phyloP scores from a whole-genome alignment of 2,888 invertebrate species.

The Cryptus viduatorius region DNA sequence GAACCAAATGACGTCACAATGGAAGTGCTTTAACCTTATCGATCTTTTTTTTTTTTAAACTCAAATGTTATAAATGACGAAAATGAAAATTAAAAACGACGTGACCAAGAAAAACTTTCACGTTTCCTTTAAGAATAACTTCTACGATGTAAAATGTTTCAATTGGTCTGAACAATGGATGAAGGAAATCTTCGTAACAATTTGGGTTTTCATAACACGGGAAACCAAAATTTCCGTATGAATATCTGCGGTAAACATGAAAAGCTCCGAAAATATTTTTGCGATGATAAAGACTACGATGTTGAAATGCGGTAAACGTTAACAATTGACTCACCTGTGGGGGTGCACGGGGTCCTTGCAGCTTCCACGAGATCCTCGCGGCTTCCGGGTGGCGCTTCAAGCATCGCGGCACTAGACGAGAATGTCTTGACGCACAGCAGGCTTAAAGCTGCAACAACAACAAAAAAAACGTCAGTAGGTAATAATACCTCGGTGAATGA shows the following conservation, averaged over 20 bases:
- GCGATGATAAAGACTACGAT: neutral
- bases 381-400: slow-evolving; percentile 83
- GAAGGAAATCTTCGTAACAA: too few species aligned
- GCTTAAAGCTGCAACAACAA: slow-evolving; percentile 79
- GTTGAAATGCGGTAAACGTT: neutral
- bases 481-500: slow-evolving; percentile 4
- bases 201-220: neutral
- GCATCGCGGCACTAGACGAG: slow-evolving; percentile 79
- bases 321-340: slow-evolving; percentile 76
- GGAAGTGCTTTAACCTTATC: too few species aligned
- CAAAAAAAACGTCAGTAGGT: neutral
- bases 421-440: slow-evolving; percentile 83
- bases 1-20: too few species aligned
- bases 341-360: slow-evolving; percentile 82
- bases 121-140: too few species aligned
- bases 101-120: too few species aligned
- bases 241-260: neutral
- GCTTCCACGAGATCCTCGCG: slow-evolving; percentile 83
- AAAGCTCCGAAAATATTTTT: neutral
- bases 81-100: too few species aligned
- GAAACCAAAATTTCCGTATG: neutral
- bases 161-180: too few species aligned
- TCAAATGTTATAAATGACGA: too few species aligned
- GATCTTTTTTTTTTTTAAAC: too few species aligned
- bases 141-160: too few species aligned